Percentiles rank a stretch among this genome's conserved stretches.
Evolutionary conservation across 2,888 invertebrate species (phyloP).

Genomic region (Chydorus sphaericus): DNA sequence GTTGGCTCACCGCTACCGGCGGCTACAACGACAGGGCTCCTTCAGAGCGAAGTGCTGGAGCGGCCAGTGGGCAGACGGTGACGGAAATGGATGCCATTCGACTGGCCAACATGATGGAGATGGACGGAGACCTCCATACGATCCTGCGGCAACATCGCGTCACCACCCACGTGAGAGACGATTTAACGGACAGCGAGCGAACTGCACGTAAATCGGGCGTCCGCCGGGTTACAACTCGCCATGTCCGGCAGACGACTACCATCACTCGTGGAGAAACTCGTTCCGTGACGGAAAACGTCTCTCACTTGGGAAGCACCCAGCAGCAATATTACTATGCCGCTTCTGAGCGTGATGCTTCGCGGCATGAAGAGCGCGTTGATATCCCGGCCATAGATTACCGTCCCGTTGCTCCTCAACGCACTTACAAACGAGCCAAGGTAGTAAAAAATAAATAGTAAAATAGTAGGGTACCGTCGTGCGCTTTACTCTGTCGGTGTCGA

Average conservation of each 20-base stretch:
- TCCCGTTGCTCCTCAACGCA: not conserved
- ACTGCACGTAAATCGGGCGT: slow-evolving; percentile 65
- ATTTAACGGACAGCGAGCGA: slow-evolving; percentile 64
- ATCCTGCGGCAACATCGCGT: slow-evolving; percentile 66
- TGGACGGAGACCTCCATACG: slow-evolving; percentile 49
- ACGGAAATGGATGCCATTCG: slow-evolving; percentile 25
- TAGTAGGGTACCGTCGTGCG: not conserved
- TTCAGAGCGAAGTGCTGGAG: not conserved
- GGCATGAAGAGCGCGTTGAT: slow-evolving; percentile 18
- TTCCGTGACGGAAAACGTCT: slow-evolving; percentile 46
- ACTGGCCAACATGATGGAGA: slow-evolving; percentile 20
- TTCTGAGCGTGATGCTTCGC: slow-evolving; percentile 19
- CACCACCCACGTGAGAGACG: slow-evolving; percentile 66
- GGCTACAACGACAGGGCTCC: not conserved
- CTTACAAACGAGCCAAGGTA: slow-evolving; percentile 8
- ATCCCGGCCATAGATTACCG: slow-evolving; percentile 5
- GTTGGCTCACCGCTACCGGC: not conserved
- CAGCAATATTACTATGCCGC: not conserved
- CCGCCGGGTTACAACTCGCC: slow-evolving; percentile 68
- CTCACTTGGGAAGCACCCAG: slow-evolving; percentile 15
- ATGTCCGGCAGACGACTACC: slow-evolving; percentile 76
- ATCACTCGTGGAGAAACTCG: slow-evolving; percentile 72
- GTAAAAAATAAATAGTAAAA: not conserved
- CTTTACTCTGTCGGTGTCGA: too few relatives aligned
- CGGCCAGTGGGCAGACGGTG: not conserved